Evolutionary conservation across 2,113 vertebrate genomes (phyloP).

Genomic region (Brienomyrus longianalis): DNA sequence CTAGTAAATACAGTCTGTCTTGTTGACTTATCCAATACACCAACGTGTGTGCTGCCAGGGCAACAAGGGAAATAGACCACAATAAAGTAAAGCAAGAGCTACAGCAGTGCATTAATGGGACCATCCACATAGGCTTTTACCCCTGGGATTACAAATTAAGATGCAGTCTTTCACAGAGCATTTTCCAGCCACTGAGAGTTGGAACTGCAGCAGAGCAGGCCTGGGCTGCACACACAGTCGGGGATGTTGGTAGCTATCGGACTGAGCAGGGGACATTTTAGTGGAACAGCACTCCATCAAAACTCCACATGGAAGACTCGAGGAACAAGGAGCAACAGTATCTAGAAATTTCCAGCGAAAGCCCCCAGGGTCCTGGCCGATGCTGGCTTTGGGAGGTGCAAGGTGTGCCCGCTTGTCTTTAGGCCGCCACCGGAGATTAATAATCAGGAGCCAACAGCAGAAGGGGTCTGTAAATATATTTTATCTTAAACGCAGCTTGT

Average conservation of each 20-base stretch:
- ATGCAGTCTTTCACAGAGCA: background rate
- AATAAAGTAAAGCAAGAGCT: background rate
- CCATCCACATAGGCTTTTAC: background rate
- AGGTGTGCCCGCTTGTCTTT: slow-evolving; percentile 2
- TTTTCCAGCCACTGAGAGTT: background rate
- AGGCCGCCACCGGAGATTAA: slow-evolving; percentile 61
- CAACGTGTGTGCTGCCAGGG: background rate
- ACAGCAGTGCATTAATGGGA: background rate
- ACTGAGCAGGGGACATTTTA: background rate
- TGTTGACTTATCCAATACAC: background rate
- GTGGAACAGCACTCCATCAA: background rate
- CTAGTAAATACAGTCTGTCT: background rate
- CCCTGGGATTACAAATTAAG: background rate
- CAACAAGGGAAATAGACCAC: background rate
- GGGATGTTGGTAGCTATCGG: background rate
- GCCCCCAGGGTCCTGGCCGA: slow-evolving; percentile 51
- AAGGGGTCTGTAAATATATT: slow-evolving; percentile 63
- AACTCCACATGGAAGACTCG: background rate
- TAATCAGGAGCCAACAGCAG: slow-evolving; percentile 80
- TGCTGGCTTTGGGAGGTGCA: slow-evolving; percentile 26
- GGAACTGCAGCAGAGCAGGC: background rate
- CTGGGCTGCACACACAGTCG: slow-evolving; percentile 21
- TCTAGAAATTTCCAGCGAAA: slow-evolving; percentile 36
- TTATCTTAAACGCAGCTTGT: slow-evolving; percentile 83
- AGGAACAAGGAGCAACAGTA: background rate